Evolutionary conservation across 2,888 invertebrate species (phyloP).

Genomic region (Leuctra nigra): DNA sequence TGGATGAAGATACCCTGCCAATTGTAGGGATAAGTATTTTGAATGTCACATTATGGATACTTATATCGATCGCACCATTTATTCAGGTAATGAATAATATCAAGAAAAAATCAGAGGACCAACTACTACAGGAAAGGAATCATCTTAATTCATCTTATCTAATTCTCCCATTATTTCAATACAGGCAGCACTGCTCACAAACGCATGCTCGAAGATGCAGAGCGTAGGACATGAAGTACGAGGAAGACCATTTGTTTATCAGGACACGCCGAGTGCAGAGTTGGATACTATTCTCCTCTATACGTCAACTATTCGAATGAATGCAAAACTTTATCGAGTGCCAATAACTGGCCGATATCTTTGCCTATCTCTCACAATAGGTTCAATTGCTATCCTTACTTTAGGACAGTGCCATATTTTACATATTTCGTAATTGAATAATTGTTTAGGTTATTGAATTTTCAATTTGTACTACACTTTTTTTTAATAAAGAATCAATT

Average conservation of each 20-base stretch:
- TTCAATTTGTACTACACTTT: too few relatives aligned
- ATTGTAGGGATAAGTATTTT: conserved; percentile 52
- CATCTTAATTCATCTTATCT: too few relatives aligned
- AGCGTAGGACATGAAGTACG: conserved; percentile 71
- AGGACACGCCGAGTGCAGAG: conserved; percentile 66
- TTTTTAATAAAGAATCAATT: too few relatives aligned
- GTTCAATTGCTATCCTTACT: conserved; percentile 54
- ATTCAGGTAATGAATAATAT: conserved; percentile 56
- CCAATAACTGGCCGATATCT: conserved; percentile 63
- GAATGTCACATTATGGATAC: conserved; percentile 57
- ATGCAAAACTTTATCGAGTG: conserved; percentile 65
- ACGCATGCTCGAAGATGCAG: conserved; percentile 63
- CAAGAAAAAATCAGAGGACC: too few relatives aligned
- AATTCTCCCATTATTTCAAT: conserved; percentile 36
- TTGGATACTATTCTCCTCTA: conserved; percentile 69
- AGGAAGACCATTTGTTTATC: conserved; percentile 72
- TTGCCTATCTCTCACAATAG: conserved; percentile 54
- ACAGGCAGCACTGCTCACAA: conserved; percentile 68
- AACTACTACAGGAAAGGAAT: too few relatives aligned
- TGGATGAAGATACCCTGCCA: conserved; percentile 52
- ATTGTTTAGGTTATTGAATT: too few relatives aligned
- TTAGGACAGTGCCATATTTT: conserved; percentile 66
- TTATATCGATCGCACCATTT: conserved; percentile 59
- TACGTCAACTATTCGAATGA: conserved; percentile 65
- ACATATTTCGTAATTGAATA: conserved; percentile 11